Conservation (phyloP, 2,888 invertebrate species). For the Autographa pulchrina region DNA sequence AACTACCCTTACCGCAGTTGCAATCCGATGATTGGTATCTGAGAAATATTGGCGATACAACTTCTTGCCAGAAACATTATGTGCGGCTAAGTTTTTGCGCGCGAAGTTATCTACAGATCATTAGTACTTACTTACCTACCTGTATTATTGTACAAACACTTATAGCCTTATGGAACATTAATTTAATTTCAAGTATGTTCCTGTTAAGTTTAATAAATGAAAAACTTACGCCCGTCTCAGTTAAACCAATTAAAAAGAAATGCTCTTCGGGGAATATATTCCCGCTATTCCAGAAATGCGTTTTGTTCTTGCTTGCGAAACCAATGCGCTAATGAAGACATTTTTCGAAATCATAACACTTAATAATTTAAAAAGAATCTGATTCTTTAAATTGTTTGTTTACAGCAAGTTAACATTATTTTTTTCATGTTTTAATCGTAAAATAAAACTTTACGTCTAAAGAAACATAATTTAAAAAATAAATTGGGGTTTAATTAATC, state of each 20-base stretch:
- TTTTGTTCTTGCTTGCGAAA: conserved; percentile 65
- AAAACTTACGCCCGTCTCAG: conserved; percentile 19
- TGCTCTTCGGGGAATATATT: conserved; percentile 52
- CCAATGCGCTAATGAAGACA: conserved; percentile 72
- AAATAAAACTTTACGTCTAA: no score
- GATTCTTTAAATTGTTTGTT: conserved; percentile 61
- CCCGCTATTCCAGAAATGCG: conserved; percentile 66
- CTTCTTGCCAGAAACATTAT: conserved; percentile 46
- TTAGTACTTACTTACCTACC: conserved; percentile 8
- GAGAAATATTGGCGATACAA: conserved; percentile 58
- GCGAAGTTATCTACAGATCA: conserved; percentile 27
- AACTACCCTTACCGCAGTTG: conserved; percentile 66
- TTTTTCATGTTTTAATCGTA: conserved; percentile 17
- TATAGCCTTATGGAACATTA: background rate
- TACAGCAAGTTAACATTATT: conserved; percentile 32
- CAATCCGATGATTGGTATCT: conserved; percentile 63
- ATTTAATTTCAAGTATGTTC: conserved; percentile 2
- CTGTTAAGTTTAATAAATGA: conserved; percentile 10
- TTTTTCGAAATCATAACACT: conserved; percentile 74
- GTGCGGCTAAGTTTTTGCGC: conserved; percentile 47
- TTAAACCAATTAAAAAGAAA: conserved; percentile 50
- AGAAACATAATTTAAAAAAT: background rate
- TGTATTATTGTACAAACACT: conserved; percentile 22
- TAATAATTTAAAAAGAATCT: conserved; percentile 61
- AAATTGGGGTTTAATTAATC: conserved; percentile 13